These are phyloP conservation scores for Drosophila atripex DNA, from an alignment of 2,888 invertebrate genomes.

Conservation along the genomic window DNA sequence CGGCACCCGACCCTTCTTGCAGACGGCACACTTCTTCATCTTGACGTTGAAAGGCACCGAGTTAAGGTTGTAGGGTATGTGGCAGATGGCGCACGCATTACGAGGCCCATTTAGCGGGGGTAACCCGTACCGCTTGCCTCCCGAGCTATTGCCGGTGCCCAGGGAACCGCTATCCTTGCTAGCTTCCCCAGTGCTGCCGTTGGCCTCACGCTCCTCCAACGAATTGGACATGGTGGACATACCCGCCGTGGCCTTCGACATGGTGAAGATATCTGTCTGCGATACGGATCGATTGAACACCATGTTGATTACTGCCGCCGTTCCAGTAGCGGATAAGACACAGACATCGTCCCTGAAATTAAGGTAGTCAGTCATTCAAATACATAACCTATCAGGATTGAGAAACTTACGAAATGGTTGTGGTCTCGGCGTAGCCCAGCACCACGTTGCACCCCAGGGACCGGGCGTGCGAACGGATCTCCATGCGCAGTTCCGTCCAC, in stretches of 20 bases:
- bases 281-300: constrained; percentile 84
- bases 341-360: constrained; percentile 94
- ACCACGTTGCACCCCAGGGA: constrained; percentile 97
- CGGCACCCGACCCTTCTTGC: constrained; percentile 92
- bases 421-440: constrained; percentile 95
- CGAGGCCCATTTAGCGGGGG: constrained; percentile 58
- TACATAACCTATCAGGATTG: background rate
- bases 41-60: constrained; percentile 90
- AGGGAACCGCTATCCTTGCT: constrained; percentile 73
- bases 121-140: constrained; percentile 60
- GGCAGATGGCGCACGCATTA: constrained; percentile 85
- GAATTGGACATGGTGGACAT: constrained; percentile 84
- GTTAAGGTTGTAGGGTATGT: constrained; percentile 92
- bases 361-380: background rate
- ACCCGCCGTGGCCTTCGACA: constrained; percentile 59
- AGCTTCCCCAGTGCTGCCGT: constrained; percentile 57
- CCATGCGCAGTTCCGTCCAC: constrained; percentile 98
- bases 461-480: constrained; percentile 96
- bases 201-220: constrained; percentile 84
- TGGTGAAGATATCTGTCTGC: constrained; percentile 79
- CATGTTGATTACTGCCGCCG: constrained; percentile 93
- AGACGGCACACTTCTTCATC: constrained; percentile 89
- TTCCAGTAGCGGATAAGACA: constrained; percentile 96
- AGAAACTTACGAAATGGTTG: constrained; percentile 92
- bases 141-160: constrained; percentile 53